These are phyloP conservation scores for Larimichthys crocea DNA, from an alignment of 2,113 vertebrate genomes.

Conservation along the genomic window DNA sequence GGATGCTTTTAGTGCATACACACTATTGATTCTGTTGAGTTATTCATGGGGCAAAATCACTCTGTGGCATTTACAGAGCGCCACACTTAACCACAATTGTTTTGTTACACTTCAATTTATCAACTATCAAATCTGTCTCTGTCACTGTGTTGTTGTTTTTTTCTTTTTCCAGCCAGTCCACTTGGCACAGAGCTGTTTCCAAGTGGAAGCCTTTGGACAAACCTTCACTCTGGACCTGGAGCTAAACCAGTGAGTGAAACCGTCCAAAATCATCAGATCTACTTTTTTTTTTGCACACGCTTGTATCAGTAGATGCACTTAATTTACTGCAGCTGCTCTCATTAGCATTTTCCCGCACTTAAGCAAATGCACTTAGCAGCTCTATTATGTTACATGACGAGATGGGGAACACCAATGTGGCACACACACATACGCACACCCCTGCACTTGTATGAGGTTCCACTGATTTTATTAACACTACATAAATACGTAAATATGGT, in stretches of 20 bases:
- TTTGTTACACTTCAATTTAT: conserved; percentile 45
- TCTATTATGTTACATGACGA: conserved; percentile 58
- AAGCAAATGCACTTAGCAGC: conserved; percentile 52
- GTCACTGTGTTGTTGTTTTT: neutral
- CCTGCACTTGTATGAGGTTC: conserved; percentile 26
- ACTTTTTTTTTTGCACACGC: neutral
- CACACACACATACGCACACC: conserved; percentile 13
- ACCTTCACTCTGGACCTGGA: conserved; percentile 92
- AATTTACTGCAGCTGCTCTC: conserved; percentile 64
- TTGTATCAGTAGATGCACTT: conserved; percentile 41
- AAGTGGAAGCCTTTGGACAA: conserved; percentile 88
- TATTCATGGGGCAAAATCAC: conserved; percentile 56
- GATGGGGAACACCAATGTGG: conserved; percentile 51
- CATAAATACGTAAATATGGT: conserved; percentile 7
- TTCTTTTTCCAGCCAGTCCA: conserved; percentile 85
- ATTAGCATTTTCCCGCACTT: conserved; percentile 64
- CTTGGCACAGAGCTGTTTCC: conserved; percentile 90
- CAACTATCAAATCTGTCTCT: conserved; percentile 28
- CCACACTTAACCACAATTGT: conserved; percentile 37
- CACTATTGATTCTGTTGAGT: conserved; percentile 62
- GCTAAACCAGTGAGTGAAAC: conserved; percentile 90
- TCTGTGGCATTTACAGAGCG: conserved; percentile 32
- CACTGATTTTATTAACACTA: conserved; percentile 29
- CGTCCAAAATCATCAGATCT: neutral
- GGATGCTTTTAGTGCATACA: conserved; percentile 51